phyloP scores from a whole-genome alignment of 2,797 vertebrate species.

The Melanotaenia trifasciata region DNA sequence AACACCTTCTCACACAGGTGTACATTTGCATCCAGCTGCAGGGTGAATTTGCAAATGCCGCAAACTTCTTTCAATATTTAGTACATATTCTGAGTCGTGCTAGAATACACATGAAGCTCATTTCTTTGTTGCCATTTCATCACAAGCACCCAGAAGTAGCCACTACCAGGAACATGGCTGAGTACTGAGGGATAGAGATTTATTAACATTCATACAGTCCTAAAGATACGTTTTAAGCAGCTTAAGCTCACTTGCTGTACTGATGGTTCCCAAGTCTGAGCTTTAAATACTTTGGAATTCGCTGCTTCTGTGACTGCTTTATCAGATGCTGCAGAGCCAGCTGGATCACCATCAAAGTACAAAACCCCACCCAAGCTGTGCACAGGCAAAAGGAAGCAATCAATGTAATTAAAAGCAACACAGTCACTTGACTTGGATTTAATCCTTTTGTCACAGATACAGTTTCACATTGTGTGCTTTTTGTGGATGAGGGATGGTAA shows the following conservation, averaged over 20 bases:
- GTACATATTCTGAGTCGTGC: neutral
- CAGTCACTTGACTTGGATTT: slow-evolving; percentile 27
- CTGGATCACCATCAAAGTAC: slow-evolving; percentile 54
- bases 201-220: slow-evolving; percentile 1
- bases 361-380: slow-evolving; percentile 12
- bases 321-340: slow-evolving; percentile 46
- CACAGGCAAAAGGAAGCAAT: slow-evolving; percentile 23
- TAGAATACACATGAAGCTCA: slow-evolving; percentile 21
- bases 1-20: slow-evolving; percentile 24
- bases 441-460: slow-evolving; percentile 28
- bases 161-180: slow-evolving; percentile 14
- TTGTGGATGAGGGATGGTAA: slow-evolving; percentile 25
- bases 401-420: slow-evolving; percentile 26
- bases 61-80: slow-evolving; percentile 14
- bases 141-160: slow-evolving; percentile 31
- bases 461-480: slow-evolving; percentile 29
- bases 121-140: slow-evolving; percentile 45
- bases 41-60: neutral
- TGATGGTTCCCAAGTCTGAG: slow-evolving; percentile 33
- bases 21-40: neutral
- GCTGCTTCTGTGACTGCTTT: slow-evolving; percentile 35
- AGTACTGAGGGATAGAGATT: slow-evolving; percentile 14
- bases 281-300: slow-evolving; percentile 25
- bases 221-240: neutral
- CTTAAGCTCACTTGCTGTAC: slow-evolving; percentile 10